Conservation (phyloP, 2,888 invertebrate species). For the Acrocyrtus sp. region DNA sequence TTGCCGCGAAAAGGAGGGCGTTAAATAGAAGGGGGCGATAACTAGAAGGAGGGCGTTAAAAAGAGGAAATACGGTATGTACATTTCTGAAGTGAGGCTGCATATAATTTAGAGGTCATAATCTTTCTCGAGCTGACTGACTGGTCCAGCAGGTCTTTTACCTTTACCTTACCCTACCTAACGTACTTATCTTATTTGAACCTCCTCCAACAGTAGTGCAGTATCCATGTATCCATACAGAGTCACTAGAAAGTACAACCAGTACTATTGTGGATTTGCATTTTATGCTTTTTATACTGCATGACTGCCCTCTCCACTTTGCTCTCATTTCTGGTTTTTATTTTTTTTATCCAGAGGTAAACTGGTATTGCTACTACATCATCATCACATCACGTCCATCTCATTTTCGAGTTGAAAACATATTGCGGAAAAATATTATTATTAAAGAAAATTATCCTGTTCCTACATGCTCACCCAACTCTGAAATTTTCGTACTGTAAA, state of each 20-base stretch:
- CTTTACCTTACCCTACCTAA: constrained; percentile 54
- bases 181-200: constrained; percentile 4
- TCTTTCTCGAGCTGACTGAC: constrained; percentile 46
- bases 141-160: constrained; percentile 55
- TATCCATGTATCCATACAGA: no score
- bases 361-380: background rate
- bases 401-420: background rate
- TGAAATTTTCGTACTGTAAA: background rate
- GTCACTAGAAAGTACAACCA: no score
- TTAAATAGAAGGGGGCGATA: no score
- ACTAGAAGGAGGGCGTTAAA: no score
- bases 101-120: constrained; percentile 50
- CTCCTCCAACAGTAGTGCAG: background rate
- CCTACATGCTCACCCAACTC: background rate
- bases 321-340: constrained; percentile 18
- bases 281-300: background rate
- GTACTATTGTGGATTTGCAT: constrained; percentile 21
- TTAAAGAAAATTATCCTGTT: background rate
- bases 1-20: no score
- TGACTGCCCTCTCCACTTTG: background rate
- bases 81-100: no score
- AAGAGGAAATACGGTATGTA: no score
- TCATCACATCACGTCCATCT: background rate
- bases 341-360: constrained; percentile 28
- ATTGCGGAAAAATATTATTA: background rate